Conservation (phyloP, 92 coral and sea anemone genomes). For the Actinernus sp. region DNA sequence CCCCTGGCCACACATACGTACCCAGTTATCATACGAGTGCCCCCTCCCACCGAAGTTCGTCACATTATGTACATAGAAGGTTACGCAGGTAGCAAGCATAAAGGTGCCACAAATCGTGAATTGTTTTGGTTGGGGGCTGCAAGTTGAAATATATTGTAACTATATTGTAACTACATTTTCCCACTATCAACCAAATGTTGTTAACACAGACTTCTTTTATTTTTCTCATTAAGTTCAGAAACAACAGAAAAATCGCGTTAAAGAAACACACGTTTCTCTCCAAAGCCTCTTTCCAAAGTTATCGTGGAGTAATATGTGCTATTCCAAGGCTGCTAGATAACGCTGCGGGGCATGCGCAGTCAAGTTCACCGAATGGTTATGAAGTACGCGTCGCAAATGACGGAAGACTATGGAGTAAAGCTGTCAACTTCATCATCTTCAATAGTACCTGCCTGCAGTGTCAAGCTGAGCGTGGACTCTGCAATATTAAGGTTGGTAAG, state of each 20-base stretch:
- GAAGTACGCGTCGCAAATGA: conserved; percentile 86
- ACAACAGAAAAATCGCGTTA: conserved; percentile 28
- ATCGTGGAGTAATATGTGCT: conserved; percentile 84
- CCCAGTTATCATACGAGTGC: too few relatives aligned
- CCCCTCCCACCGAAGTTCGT: too few relatives aligned
- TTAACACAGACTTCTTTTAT: not conserved
- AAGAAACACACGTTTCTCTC: conserved; percentile 56
- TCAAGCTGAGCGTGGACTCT: conserved; percentile 32
- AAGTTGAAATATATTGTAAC: too few relatives aligned
- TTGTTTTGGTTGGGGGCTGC: too few relatives aligned
- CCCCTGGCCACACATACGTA: too few relatives aligned
- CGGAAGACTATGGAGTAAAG: conserved; percentile 85
- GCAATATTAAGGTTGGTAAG: conserved; percentile 92
- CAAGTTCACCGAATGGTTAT: conserved; percentile 55
- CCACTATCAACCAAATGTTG: too few relatives aligned
- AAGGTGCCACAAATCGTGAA: too few relatives aligned
- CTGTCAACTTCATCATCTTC: conserved; percentile 51
- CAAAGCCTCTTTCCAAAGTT: conserved; percentile 82
- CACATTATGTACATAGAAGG: too few relatives aligned
- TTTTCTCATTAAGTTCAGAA: conserved; percentile 32
- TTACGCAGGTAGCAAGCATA: too few relatives aligned
- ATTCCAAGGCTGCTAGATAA: conserved; percentile 65
- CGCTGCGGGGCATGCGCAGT: conserved; percentile 16
- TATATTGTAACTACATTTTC: too few relatives aligned
- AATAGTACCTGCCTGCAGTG: conserved; percentile 84